phyloP scores from a whole-genome alignment of 1,140 invertebrate genomes.

The Cataglyphis hispanica region DNA sequence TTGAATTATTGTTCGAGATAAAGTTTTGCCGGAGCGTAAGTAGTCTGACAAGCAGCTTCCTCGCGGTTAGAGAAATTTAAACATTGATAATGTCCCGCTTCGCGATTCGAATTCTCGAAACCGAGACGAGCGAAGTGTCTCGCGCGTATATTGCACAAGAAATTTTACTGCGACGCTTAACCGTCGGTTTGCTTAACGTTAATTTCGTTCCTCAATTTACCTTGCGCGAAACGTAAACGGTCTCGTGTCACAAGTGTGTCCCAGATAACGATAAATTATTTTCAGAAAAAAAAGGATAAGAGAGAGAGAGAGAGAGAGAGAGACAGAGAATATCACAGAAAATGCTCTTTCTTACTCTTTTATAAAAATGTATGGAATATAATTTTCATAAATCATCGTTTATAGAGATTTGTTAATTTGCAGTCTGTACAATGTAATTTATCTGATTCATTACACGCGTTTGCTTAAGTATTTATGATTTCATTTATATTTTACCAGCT shows the following conservation, averaged over 20 bases:
- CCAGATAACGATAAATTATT: slow-evolving; percentile 52
- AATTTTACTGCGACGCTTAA: slow-evolving; percentile 54
- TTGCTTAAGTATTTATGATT: no score
- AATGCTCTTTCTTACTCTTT: neutral
- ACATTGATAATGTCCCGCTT: slow-evolving; percentile 67
- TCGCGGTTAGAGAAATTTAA: slow-evolving; percentile 68
- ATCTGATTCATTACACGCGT: no score
- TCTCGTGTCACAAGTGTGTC: slow-evolving; percentile 5
- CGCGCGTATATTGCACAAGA: slow-evolving; percentile 27
- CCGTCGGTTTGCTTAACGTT: slow-evolving; percentile 49
- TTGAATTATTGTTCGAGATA: slow-evolving; percentile 72
- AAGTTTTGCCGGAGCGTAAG: slow-evolving; percentile 61
- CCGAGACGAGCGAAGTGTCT: slow-evolving; percentile 34
- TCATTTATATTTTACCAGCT: no score
- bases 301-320: no score
- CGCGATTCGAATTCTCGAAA: slow-evolving; percentile 27
- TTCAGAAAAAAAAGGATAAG: slow-evolving; percentile 5
- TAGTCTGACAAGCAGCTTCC: slow-evolving; percentile 61
- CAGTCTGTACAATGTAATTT: no score
- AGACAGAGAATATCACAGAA: no score
- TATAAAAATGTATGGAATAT: neutral
- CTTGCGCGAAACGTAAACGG: slow-evolving; percentile 44
- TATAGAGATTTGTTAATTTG: neutral
- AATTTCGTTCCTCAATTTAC: slow-evolving; percentile 58
- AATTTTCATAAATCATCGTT: neutral